A percentile compares a stretch with the other conserved stretches of the same genome.
Conservation (phyloP, 2,797 vertebrate species). For the Crax fasciolata region DNA sequence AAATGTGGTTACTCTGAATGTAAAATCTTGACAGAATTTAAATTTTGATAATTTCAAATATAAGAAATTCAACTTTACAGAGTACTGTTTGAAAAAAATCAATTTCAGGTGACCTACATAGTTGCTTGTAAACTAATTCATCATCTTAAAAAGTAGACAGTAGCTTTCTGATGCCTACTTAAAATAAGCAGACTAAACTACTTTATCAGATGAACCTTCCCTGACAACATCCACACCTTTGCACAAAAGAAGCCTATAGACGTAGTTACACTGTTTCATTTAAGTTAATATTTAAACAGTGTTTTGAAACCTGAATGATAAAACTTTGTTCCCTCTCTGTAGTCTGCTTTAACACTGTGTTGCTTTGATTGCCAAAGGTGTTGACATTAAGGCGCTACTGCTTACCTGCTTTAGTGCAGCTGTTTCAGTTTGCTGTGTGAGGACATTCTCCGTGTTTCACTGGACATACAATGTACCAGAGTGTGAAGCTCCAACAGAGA, state of each 20-base stretch:
- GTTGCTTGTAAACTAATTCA: neutral
- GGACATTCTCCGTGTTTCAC: neutral
- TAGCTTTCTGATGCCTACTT: constrained; percentile 1
- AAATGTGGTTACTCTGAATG: neutral
- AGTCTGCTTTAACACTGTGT: neutral
- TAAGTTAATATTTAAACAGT: neutral
- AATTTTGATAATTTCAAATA: neutral
- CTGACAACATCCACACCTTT: neutral
- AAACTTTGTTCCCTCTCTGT: neutral
- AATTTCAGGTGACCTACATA: neutral
- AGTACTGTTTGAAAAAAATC: neutral
- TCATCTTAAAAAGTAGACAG: neutral
- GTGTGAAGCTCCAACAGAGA: neutral
- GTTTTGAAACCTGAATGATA: neutral
- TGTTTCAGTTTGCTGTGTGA: fast-evolving
- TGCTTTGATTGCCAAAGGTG: neutral
- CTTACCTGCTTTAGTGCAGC: neutral
- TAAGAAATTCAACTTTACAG: neutral
- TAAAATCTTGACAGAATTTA: neutral
- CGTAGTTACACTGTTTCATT: neutral
- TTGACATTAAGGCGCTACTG: neutral
- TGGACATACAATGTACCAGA: neutral
- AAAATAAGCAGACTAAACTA: neutral
- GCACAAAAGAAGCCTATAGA: neutral
- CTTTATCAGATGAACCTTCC: neutral